Evolutionary conservation across 2,888 invertebrate genomes (phyloP), one percentile per base, ranked within the genome.

Genomic region (Lumbricus terrestris): DNA sequence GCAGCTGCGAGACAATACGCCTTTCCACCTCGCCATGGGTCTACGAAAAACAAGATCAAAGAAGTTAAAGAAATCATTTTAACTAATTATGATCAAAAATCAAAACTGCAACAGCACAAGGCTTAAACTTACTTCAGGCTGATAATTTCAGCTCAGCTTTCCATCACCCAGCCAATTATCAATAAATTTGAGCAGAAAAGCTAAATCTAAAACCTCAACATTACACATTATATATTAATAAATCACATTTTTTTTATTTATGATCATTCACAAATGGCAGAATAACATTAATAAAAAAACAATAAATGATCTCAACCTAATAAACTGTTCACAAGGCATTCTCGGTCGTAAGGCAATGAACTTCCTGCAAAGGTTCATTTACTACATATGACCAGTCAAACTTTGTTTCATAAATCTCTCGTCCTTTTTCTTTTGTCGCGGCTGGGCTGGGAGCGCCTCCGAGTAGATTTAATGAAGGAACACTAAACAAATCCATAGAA

Each of bases 1-100:
- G 95, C 92, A 99, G 96, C 95, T 99, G 99, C 11, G 99, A 99
- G 4, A 99, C 99, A 93, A 99, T 99, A 94, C 99, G 97, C 92
- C 99, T 96, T 95, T 99, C 99, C 18, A 69, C 85, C 37, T 85
- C 85, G 34, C 85, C 85, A 34, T 85, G 85, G 34, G 85, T 85
- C 85, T 85, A 85, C 13, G 37, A 23, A 85, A 20, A 23, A 69
- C 29, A 69, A 0, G 69, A n/a, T n/a, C n/a, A n/a, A n/a, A n/a
- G 69, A 69, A n/a, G n/a, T 69, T 69, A 29, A 69, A 69, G n/a
- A n/a, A 8, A 69, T 69, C n/a, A 13, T 69, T n/a, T n/a, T 69
- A 69, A 69, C n/a, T n/a, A 69, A 69, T 6, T 1, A 69, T 47
- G 20, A n/a, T n/a, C n/a, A n/a, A 69, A n/a, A 69, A 69, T 0